Evolutionary conservation across 2,113 vertebrate species (phyloP), one percentile per base, ranked within the genome.

Genomic region (Vulpes vulpes): DNA sequence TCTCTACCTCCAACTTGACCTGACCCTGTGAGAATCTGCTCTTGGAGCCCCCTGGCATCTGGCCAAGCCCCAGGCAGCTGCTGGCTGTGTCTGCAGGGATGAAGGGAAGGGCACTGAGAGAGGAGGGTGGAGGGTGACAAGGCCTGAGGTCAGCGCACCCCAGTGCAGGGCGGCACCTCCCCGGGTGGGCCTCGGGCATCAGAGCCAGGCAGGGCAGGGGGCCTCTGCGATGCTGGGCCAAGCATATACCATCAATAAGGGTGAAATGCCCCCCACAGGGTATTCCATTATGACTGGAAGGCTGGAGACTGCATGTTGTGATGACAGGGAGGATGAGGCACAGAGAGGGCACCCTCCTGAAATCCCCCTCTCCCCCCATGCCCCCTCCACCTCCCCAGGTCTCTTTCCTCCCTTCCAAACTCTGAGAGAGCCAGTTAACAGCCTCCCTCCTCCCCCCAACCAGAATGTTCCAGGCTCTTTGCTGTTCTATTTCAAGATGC

Each of bases 401-500:
- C 90, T 95, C 10, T 91, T 35, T 84, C 91, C 97, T 94, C 96
- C 1, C 90, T 82, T 89, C 92, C 96, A 97, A 94, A 94, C 85
- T 32, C 82, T 6, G 35, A 76, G 59, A 51, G 80, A 96, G 95
- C 96, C 96, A 92, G 91, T 95, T 96, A 96, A 95, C 60, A 95
- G 94, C 92, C 97, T 95, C 93, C 97, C 91, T 91, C 96, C 95
- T 90, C 80, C 94, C 78, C 55, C 88, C 65, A 15, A 35, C 89
- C 60, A 53, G 30, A 85, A 85, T 23, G 27, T 92, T 55, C 67
- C 25, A 80, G 78, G 93, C 90, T 84, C 78, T 89, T 20, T 64
- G 87, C 96, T 67, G 76, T 43, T 91, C 67, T 14, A 60, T 35
- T 90, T 60, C 62, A 19, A 64, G 25, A 35, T 69, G 67, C n/a